Base-by-base conservation (phyloP, 2,888 invertebrate species). In the Campoletis raptor region DNA sequence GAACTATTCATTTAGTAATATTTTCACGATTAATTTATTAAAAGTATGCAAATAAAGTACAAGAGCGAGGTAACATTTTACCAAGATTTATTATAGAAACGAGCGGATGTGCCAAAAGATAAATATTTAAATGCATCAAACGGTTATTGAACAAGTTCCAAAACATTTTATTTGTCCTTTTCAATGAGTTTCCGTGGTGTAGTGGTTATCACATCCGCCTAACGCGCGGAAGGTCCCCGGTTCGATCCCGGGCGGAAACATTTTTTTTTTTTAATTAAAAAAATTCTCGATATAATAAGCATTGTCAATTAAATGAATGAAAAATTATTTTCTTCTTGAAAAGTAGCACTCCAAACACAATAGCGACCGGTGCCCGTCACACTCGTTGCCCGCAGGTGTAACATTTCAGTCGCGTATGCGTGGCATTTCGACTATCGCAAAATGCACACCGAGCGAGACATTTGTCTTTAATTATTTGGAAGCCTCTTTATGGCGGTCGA, bases 151-250 rank as follows among this genome's bases (percentile, higher is more conserved):
- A 8, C 7, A 18, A 21, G 8, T 54, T 54, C 9, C 1, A 21
- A 9, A 9, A 8, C 21, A 54, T 0, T 21, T 54, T 54, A 54
- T 54, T 54, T 9, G 5, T 8, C 21, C 0, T 21, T 54, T 45
- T 15, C 70, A 45, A 45, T 70, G 30, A 9, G 97, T 97, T 97
- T 97, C 96, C 97, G 97, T 97, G 97, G 97, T 97, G 97, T 97
- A 97, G 97, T 97, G 97, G 97, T 97, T 97, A 97, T 97, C 97
- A 97, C 97, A 97, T 97, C 97, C 97, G 97, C 97, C 97, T 97
- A 97, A 97, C 97, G 97, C 97, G 97, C 97, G 97, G 97, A 97
- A 97, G 97, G 97, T 96, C 97, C 97, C 97, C 97, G 97, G 97
- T 97, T 97, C 97, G 97, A 97, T 96, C 97, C 97, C 97, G 97